Conservation (phyloP, 2,888 invertebrate species). For the Ashinkailepas kermadecensis region DNA sequence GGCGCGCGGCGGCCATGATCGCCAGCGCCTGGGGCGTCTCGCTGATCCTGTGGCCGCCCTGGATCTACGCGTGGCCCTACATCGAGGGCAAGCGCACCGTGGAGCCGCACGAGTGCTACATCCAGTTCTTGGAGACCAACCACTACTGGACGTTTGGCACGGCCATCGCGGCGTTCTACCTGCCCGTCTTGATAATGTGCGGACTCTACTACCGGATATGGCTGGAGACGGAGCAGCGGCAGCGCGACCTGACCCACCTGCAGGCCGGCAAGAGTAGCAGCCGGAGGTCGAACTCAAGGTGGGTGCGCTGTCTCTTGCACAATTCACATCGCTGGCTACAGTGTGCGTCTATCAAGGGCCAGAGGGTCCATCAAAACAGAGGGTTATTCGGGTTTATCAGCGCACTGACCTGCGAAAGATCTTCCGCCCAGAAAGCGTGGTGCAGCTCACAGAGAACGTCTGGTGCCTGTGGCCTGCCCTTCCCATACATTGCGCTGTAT, state of each 20-base stretch:
- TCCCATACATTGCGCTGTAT: no score
- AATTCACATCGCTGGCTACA: no score
- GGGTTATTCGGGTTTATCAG: no score
- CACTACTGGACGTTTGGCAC: slow-evolving; percentile 96
- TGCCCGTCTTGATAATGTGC: slow-evolving; percentile 95
- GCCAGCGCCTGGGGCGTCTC: slow-evolving; percentile 49
- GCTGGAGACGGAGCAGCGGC: slow-evolving; percentile 91
- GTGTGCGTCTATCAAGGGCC: no score
- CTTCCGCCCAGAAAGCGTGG: no score
- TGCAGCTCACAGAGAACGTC: no score
- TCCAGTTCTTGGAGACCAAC: slow-evolving; percentile 98
- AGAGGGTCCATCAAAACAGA: no score
- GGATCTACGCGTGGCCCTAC: slow-evolving; percentile 51
- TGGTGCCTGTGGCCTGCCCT: no score
- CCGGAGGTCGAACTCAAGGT: no score
- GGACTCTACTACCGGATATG: slow-evolving; percentile 52
- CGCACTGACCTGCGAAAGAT: no score
- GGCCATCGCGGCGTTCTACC: slow-evolving; percentile 93
- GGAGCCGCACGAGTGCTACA: slow-evolving; percentile 73
- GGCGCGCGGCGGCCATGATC: slow-evolving; percentile 48
- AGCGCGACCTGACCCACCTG: slow-evolving; percentile 84
- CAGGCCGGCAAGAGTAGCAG: slow-evolving; percentile 62
- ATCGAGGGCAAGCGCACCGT: slow-evolving; percentile 43
- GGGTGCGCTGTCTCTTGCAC: no score
- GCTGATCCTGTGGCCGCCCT: slow-evolving; percentile 50